These are phyloP conservation scores for Fragum fragum DNA, from an alignment of 2,888 invertebrate species.

Conservation along the genomic window DNA sequence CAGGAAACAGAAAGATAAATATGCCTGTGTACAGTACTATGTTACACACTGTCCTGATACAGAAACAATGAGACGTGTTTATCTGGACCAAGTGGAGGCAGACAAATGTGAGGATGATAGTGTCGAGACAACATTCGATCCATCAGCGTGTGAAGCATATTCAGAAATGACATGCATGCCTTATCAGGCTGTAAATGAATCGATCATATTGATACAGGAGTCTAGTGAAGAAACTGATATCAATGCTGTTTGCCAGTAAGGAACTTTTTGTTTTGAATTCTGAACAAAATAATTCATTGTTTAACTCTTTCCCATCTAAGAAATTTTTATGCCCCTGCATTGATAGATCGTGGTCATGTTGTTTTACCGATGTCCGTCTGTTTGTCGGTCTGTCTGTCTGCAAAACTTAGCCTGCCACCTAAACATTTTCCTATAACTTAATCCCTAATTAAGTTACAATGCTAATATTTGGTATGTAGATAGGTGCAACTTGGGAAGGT, in stretches of 20 bases:
- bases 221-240: background rate
- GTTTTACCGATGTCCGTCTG: no score
- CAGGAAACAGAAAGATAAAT: slow-evolving; percentile 11
- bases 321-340: no score
- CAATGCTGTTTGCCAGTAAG: slow-evolving; percentile 27
- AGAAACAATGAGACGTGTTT: background rate
- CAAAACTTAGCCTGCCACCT: no score
- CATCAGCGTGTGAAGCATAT: slow-evolving; percentile 21
- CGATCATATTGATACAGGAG: background rate
- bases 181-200: slow-evolving; percentile 1
- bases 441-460: no score
- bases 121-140: slow-evolving; percentile 16
- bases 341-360: no score
- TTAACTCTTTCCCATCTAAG: no score
- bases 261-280: background rate
- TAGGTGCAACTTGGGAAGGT: no score
- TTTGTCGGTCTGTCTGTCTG: no score
- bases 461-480: no score
- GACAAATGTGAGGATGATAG: background rate
- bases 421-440: no score
- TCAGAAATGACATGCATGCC: background rate
- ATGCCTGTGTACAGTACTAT: slow-evolving; percentile 14
- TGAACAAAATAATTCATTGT: no score
- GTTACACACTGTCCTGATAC: slow-evolving; percentile 1
- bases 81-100: background rate